Evolutionary conservation across 2,113 vertebrate species (phyloP), one percentile per base, ranked within the genome.

Genomic region (Nematolebias whitei): DNA sequence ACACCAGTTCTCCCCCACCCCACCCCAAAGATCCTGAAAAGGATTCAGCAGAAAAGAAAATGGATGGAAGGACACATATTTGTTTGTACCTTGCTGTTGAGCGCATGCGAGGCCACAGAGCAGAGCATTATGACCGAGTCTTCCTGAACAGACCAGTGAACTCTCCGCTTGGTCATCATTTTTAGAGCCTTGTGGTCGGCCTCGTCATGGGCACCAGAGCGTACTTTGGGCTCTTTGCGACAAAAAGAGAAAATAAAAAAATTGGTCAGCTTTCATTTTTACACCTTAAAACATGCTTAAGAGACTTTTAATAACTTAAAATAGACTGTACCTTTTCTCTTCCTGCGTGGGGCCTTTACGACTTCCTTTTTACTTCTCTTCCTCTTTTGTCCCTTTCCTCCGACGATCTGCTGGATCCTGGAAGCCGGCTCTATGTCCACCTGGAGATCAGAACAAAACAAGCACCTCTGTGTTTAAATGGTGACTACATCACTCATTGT

Each of bases 61-160:
- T 29, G 26, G 26, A 29, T 7, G 7, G 26, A 7, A 4, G 26
- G 32, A 35, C 9, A 35, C 32, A 8, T 35, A 11, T 56, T 54
- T 77, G 67, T 48, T 64, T 6, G 24, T 4, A 95, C 96, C 93
- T 98, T 97, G 85, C 91, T 88, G 45, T 99, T 99, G 68, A 99
- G 94, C 57, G 99, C 88, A 1, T 95, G 92, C 16, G 95, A 93
- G 24, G 96, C 96, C 1, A 98, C 95, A 0, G 94, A 90, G 83
- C 96, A 98, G 3, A 99, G 94, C 94, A 98, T 95, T 26, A 99
- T 91, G 68, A 99, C 85, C 0, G 96, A 95, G 84, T 99, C 98
- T 51, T 99, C 98, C 58, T 94, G 94, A 9, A 93, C 77, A 0
- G 95, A 93, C 97, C 98, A 99, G 57, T 90, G 90, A 39, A 99